A percentile compares a stretch with the other conserved stretches of the same genome.
phyloP scores from a whole-genome alignment of 2,888 invertebrate species.

The Rhimphoctona megacephalus region DNA sequence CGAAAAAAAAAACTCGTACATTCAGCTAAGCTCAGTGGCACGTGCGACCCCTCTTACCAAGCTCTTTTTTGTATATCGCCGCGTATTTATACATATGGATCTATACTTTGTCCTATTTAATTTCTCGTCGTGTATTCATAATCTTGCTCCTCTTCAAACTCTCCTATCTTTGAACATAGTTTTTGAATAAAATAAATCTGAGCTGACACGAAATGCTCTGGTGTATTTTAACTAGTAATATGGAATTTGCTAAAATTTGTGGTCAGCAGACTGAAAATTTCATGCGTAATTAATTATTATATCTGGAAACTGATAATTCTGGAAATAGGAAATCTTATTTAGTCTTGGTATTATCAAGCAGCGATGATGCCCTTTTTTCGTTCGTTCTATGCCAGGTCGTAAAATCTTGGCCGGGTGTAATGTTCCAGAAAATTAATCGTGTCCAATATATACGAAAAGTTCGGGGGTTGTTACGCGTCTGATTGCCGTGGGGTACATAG shows the following conservation, averaged over 20 bases:
- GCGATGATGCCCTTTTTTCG: conserved; percentile 3
- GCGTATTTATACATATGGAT: not conserved
- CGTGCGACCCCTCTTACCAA: conserved; percentile 57
- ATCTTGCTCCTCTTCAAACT: not conserved
- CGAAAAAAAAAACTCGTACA: conserved; percentile 13
- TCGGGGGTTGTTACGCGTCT: conserved; percentile 50
- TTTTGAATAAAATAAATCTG: not conserved
- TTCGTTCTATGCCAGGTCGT: conserved; percentile 32
- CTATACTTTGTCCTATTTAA: conserved; percentile 12
- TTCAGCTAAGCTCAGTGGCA: conserved; percentile 46
- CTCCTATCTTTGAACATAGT: not conserved
- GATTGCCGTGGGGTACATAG: conserved; percentile 60
- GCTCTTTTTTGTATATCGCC: conserved; percentile 35
- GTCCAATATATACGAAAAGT: conserved; percentile 76
- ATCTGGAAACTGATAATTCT: conserved; percentile 1
- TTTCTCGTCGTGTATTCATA: conserved; percentile 6
- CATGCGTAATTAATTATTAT: not conserved
- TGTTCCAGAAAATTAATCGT: conserved; percentile 84
- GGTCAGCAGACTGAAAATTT: not conserved
- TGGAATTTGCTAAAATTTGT: not conserved
- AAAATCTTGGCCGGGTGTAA: conserved; percentile 74
- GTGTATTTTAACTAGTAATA: not conserved
- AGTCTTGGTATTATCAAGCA: not conserved
- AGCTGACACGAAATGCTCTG: not conserved
- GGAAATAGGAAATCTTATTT: not conserved